Evolutionary conservation across 1,140 invertebrate genomes (phyloP).

Genomic region (Leucophenga varia): DNA sequence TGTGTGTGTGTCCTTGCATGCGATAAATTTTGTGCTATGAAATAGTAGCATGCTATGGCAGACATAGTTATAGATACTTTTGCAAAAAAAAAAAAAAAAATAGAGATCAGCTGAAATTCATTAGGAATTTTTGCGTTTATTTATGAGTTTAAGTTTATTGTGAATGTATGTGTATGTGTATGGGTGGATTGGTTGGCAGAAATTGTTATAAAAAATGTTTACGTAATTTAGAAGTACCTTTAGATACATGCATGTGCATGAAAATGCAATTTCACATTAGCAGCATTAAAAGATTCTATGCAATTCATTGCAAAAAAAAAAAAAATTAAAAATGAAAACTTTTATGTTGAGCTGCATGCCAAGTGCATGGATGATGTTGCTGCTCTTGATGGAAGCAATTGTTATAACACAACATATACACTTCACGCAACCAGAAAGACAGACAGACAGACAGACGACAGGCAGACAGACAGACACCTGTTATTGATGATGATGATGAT

Average conservation of each 20-base stretch:
- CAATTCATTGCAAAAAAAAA: too few relatives aligned
- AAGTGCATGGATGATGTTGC: constrained; percentile 7
- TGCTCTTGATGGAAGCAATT: constrained; percentile 6
- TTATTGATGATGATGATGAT: constrained; percentile 46
- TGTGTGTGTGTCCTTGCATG: constrained; percentile 1
- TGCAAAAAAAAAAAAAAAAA: constrained; percentile 46
- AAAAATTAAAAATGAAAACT: constrained; percentile 49
- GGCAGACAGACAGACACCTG: not conserved
- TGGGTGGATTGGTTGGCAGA: too few relatives aligned
- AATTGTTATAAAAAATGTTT: too few relatives aligned
- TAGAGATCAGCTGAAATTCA: constrained; percentile 53
- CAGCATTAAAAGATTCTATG: too few relatives aligned
- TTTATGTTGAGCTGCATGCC: too few relatives aligned
- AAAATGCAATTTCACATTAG: too few relatives aligned
- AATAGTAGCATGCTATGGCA: not conserved
- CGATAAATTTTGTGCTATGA: constrained; percentile 42
- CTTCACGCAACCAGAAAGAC: not conserved
- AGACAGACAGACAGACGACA: not conserved
- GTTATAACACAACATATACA: too few relatives aligned
- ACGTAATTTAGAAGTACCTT: too few relatives aligned
- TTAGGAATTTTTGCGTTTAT: constrained; percentile 53
- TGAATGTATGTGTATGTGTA: constrained; percentile 7
- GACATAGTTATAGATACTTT: too few relatives aligned
- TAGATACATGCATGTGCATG: constrained; percentile 16
- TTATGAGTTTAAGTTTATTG: constrained; percentile 36